A percentile compares a stretch with the other conserved stretches of the same genome.
These are phyloP conservation scores for Meloidogyne exigua DNA, from an alignment of 1,140 invertebrate species.

Conservation along the genomic window DNA sequence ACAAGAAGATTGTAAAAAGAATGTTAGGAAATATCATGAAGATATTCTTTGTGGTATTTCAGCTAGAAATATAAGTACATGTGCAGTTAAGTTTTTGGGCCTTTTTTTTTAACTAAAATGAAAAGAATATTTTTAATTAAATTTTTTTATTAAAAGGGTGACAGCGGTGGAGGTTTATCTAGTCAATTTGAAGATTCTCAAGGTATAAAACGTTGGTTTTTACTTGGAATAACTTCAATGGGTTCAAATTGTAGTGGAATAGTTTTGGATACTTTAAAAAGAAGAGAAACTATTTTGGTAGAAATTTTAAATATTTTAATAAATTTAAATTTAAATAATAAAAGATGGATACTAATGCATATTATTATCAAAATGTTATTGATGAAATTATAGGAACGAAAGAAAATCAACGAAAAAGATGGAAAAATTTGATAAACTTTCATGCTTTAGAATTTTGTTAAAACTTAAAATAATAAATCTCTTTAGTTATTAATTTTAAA, in stretches of 20 bases:
- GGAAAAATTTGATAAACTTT: neutral
- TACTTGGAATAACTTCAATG: constrained; percentile 11
- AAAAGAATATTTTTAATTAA: no score
- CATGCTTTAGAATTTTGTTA: constrained; percentile 10
- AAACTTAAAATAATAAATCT: neutral
- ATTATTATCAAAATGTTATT: neutral
- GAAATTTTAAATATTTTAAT: neutral
- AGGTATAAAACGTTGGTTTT: constrained; percentile 10
- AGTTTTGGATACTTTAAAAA: neutral
- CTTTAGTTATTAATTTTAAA: no score
- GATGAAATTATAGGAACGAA: neutral
- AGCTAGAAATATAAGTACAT: neutral
- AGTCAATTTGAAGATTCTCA: constrained; percentile 11
- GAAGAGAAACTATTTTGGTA: neutral
- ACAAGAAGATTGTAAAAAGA: neutral
- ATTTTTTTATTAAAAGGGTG: constrained; percentile 4
- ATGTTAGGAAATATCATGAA: neutral
- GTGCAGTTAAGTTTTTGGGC: neutral
- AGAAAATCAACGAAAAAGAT: neutral
- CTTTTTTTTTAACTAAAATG: no score
- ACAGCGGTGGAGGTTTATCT: constrained; percentile 17
- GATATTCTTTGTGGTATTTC: neutral
- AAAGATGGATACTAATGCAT: neutral
- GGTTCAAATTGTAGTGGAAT: neutral
- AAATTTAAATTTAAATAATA: neutral